A percentile compares a stretch with the other conserved stretches of the same genome.
These are phyloP conservation scores for Phyllotis vaccarum DNA, from an alignment of 2,797 vertebrate genomes.

Conservation along the genomic window DNA sequence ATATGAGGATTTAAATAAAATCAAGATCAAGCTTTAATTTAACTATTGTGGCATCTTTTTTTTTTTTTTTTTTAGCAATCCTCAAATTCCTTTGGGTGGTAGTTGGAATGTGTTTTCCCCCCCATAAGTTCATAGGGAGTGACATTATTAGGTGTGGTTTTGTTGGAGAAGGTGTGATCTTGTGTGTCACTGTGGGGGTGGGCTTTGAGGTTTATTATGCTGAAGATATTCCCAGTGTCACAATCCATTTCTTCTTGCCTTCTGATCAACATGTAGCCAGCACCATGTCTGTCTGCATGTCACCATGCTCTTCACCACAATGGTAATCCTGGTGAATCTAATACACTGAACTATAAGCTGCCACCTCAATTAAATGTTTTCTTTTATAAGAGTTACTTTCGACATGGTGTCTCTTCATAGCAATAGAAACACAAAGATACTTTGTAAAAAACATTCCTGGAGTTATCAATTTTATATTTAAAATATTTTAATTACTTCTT, in stretches of 20 bases:
- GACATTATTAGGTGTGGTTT: neutral
- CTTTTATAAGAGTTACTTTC: neutral
- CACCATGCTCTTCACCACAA: accelerated
- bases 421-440: neutral
- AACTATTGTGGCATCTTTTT: neutral
- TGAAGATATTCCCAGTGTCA: neutral
- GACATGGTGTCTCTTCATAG: neutral
- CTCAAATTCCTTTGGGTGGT: neutral
- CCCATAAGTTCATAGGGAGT: neutral
- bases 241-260: neutral
- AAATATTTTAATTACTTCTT: neutral
- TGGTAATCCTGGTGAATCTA: no score
- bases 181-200: neutral
- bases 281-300: neutral
- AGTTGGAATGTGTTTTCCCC: neutral
- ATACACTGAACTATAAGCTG: neutral
- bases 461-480: neutral
- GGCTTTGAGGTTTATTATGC: neutral
- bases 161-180: neutral
- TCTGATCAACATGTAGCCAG: neutral
- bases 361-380: neutral
- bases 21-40: neutral
- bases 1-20: neutral
- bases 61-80: neutral
- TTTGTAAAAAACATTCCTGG: neutral